Evolutionary conservation across 2,888 invertebrate species (phyloP).

Genomic region (Chromoteleia sp.): DNA sequence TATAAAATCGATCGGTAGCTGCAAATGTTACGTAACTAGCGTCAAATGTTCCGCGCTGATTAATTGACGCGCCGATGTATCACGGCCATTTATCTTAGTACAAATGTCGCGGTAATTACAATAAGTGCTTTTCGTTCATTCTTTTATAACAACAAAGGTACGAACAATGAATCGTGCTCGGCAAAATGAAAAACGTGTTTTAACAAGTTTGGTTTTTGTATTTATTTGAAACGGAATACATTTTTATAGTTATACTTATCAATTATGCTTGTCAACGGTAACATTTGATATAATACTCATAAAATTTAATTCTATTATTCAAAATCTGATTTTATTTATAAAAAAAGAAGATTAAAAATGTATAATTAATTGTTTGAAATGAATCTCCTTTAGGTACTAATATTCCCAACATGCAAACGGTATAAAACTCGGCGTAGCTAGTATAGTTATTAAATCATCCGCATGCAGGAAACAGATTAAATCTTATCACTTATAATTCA

Average conservation of each 20-base stretch:
- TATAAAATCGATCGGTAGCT: constrained; percentile 40
- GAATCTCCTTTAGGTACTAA: constrained; percentile 4
- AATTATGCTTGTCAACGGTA: no score
- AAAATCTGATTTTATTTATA: no score
- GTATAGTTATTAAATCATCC: constrained; percentile 52
- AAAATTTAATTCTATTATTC: no score
- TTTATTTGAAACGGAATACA: no score
- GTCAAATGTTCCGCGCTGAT: constrained; percentile 65
- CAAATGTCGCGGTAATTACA: constrained; percentile 56
- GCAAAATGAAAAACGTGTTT: background rate
- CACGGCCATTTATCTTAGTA: constrained; percentile 57
- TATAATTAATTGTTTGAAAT: constrained; percentile 20
- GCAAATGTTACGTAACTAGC: constrained; percentile 48
- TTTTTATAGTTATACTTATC: no score
- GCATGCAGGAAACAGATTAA: constrained; percentile 45
- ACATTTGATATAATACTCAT: no score
- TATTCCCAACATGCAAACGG: constrained; percentile 31
- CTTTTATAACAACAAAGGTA: constrained; percentile 41
- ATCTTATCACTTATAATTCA: constrained; percentile 51
- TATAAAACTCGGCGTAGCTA: constrained; percentile 26
- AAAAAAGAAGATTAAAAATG: no score
- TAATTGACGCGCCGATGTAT: constrained; percentile 65
- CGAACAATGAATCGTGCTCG: constrained; percentile 28
- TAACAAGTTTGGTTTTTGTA: no score
- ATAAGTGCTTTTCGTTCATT: constrained; percentile 55